Evolutionary conservation across 2,113 vertebrate genomes (phyloP), one percentile per base, ranked within the genome.

Genomic region (Brachyhypopomus gauderio): DNA sequence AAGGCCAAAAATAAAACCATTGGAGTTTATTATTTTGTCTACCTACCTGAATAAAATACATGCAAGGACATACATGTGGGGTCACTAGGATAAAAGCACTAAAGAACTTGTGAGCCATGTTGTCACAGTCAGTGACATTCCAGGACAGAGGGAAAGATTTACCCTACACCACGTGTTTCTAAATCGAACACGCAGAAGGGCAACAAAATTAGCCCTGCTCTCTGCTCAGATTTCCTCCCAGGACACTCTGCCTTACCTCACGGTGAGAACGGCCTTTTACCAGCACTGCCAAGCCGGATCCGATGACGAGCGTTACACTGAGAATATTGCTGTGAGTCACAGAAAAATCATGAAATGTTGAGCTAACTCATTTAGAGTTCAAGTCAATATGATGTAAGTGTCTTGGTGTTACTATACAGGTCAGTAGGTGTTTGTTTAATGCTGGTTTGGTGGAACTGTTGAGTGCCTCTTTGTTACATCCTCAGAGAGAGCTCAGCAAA

Each of bases 121-220:
- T 77, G 74, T 34, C 48, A 5, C 36, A 22, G 34, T 63, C 56
- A 30, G 55, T 22, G 58, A 75, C 72, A 71, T 77, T 72, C 27
- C 63, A 38, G 36, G 16, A 60, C 69, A 56, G 30, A 25, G 58
- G 36, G 83, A 22, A 71, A 78, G 80, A 86, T 86, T 85, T 85
- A 88, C 85, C 75, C 73, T 23, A 1, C 58, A 27, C 83, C 83
- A 81, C 77, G 85, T 86, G 87, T 85, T 86, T 84, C 87, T 88
- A 85, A 86, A 88, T 86, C 27, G 78, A 82, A 72, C 78, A 63
- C 64, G 55, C 78, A 77, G 72, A 69, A 78, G 55, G 45, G 63
- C 41, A 80, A 79, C 78, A 9, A 77, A 85, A 85, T 88, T 86
- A 86, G 85, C 82, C 5, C 19, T 58, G 30, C 17, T 22, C 34